Conservation (phyloP, 2,113 vertebrate species). For the Taurulus bubalis region DNA sequence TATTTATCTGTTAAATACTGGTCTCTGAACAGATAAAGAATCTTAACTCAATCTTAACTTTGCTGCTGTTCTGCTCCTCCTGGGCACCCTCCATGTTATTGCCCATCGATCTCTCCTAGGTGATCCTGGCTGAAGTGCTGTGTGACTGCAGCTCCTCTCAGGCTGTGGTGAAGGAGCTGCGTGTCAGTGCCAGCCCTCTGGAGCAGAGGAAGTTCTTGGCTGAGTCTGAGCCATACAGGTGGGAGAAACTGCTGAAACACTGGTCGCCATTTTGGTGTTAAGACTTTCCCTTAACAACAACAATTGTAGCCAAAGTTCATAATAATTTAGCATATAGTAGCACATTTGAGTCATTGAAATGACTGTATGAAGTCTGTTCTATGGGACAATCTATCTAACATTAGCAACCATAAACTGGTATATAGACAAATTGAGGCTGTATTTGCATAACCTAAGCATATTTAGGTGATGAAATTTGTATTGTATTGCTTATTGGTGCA, state of each 20-base stretch:
- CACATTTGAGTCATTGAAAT: background rate
- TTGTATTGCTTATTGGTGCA: background rate
- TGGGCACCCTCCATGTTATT: slow-evolving; percentile 20
- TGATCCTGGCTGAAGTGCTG: slow-evolving; percentile 92
- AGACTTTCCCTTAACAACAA: background rate
- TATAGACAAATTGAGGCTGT: background rate
- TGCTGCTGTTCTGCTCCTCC: slow-evolving; percentile 16
- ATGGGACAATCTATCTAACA: background rate
- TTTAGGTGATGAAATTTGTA: background rate
- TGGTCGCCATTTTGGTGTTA: slow-evolving; percentile 28
- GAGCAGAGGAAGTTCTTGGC: slow-evolving; percentile 94
- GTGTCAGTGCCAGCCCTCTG: slow-evolving; percentile 89
- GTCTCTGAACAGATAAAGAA: slow-evolving; percentile 21
- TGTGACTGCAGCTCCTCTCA: slow-evolving; percentile 92
- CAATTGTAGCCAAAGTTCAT: background rate
- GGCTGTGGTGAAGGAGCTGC: slow-evolving; percentile 93
- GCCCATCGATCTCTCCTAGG: slow-evolving; percentile 76
- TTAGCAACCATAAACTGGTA: background rate
- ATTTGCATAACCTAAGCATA: background rate
- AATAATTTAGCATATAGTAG: background rate
- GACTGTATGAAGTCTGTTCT: background rate
- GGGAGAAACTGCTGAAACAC: slow-evolving; percentile 14
- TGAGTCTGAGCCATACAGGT: slow-evolving; percentile 94
- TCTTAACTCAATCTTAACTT: slow-evolving; percentile 31
- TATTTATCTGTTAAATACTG: slow-evolving; percentile 16